Evolutionary conservation across 2,797 vertebrate species (phyloP), one percentile per base, ranked within the genome.

Genomic region (Tokudaia tokunoshimensis): DNA sequence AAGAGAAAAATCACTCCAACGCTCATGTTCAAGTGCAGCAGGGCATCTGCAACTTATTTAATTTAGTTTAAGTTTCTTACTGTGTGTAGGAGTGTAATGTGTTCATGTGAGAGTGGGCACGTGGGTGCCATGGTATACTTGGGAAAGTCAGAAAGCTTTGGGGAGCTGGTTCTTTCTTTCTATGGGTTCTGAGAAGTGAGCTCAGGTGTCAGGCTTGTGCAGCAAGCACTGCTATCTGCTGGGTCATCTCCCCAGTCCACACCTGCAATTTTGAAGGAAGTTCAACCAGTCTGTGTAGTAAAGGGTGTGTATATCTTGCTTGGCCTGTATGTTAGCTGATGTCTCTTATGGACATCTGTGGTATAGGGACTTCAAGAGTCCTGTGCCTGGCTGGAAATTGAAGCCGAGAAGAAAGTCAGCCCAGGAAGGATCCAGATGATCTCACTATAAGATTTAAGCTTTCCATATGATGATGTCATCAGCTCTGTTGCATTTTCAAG

Each of bases 301-400:
- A 29, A 57, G 83, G 55, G 41, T 47, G 0, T 17, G 4, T 0
- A 8, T 41, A 70, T 24, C 41, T 1, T 0, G 6, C 31, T 26
- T 24, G 75, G 19, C 37, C 81, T 29, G 57, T 55, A 3, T 10
- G 22, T 34, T 72, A 70, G 13, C 8, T 34, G n/a, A 72, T 13
- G 17, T 34, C 37, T 37, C 15, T 22, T 20, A 3, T 11, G 47
- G 41, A 63, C 13, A 34, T 11, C 67, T 0, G 2, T 11, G 61
- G 44, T 14, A 15, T 10, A 31, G 50, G 4, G 37, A 37, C 17
- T 31, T 31, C 31, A 47, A 61, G 76, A 52, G 31, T n/a, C 59
- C 59, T 41, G 44, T 22, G 17, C 17, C 20, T 82, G 1, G 2
- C 0, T 14, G 13, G 76, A 41, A 41, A 6, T n/a, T 88, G 63